A percentile compares a stretch with the other conserved stretches of the same genome.
Evolutionary conservation across 2,113 vertebrate genomes (phyloP).

Genomic region (Passerina amoena): DNA sequence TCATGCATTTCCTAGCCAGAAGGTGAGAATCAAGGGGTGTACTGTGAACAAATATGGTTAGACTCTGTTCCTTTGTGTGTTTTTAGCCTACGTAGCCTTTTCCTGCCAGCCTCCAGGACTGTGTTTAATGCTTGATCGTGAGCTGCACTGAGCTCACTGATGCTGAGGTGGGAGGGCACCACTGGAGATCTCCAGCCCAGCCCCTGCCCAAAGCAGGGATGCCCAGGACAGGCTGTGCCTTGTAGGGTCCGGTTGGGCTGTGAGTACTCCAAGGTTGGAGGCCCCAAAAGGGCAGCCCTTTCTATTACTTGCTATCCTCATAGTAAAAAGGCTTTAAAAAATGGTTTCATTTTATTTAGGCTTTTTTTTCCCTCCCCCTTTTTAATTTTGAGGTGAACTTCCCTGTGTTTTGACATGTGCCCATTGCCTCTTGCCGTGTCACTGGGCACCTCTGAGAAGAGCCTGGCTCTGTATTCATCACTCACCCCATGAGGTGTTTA

Average conservation of each 20-base stretch:
- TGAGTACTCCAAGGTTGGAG: background rate
- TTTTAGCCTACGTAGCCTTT: background rate
- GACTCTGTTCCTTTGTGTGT: background rate
- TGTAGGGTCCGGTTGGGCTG: background rate
- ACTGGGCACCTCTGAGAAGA: background rate
- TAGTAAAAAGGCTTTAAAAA: background rate
- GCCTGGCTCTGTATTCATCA: background rate
- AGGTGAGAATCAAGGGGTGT: background rate
- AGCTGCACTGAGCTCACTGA: background rate
- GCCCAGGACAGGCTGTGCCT: background rate
- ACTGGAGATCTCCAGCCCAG: background rate
- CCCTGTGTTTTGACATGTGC: background rate
- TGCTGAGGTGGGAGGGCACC: background rate
- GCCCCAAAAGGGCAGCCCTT: background rate
- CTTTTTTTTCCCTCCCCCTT: rapidly evolving
- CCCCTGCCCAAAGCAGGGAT: background rate
- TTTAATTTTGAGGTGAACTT: background rate
- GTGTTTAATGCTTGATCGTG: background rate
- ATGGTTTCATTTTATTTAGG: background rate
- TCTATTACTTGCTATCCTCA: rapidly evolving
- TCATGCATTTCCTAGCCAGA: background rate
- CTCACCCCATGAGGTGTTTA: rapidly evolving
- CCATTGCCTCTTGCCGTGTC: background rate
- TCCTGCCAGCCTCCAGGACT: background rate
- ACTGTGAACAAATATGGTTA: background rate